Base-by-base conservation (phyloP, 2,797 vertebrate genomes). In the Gallinago solitaria region DNA sequence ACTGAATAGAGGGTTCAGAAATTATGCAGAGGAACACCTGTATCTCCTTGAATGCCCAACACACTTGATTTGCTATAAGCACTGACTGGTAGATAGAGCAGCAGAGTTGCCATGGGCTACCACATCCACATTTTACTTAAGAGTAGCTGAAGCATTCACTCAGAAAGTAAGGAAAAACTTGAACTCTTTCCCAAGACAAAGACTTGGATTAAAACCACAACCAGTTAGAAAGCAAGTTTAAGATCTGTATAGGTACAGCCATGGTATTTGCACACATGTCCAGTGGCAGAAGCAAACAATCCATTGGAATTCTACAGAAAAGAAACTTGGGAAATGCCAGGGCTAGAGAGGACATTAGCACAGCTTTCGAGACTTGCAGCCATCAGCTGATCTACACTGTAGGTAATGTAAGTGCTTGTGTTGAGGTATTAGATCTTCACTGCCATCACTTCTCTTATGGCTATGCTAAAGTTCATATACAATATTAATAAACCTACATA, bases 271-370 rank as follows among this genome's bases (percentile, higher is more conserved):
- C 39, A 65, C n/a, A 68, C 20, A 35, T 4, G 7, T 32, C 33
- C 57, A 50, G 17, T 75, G 80, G 57, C 28, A 70, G 35, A 61
- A 76, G 15, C 8, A 27, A 18, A 45, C 5, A 45, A 57, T 68
- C 14, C 8, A 50, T 0, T 37, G 54, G 16, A 80, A 51, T n/a
- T 41, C 32, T 32, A 48, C 7, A 0, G 0, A 73, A 60, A 56
- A 74, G 6, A 67, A 70, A 32, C 21, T 5, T n/a, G 28, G 35
- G 47, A 69, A 94, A 77, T 0, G 2, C 27, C 43, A 77, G 47
- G 19, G 23, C 23, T 47, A 47, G 3, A 33, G 19, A 41, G 28
- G 57, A 73, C 30, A 30, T 41, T 5, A 67, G 30, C 30, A 51
- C 35, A 61, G 47, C 23, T 89, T 82, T 24, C 41, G 32, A 68